Percentiles rank a stretch among this genome's conserved stretches.
These are phyloP conservation scores for Gerris buenoi DNA, from an alignment of 1,140 invertebrate genomes.

Conservation along the genomic window DNA sequence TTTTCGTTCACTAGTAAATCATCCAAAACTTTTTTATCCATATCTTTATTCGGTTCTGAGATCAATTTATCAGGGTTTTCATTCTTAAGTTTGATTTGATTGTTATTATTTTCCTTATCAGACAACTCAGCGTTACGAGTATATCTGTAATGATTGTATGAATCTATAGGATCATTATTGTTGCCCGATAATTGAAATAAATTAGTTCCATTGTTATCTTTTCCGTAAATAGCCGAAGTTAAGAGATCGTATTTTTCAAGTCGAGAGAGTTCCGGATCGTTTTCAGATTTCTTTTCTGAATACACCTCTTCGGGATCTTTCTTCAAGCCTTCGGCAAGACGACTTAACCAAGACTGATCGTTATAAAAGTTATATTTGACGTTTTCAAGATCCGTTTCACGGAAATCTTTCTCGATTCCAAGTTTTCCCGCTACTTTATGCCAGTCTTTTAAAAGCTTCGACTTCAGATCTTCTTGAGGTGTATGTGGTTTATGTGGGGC, in stretches of 20 bases:
- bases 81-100: neutral
- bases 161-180: neutral
- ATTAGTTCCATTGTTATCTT: neutral
- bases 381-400: neutral
- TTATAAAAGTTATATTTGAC: slow-evolving; percentile 1
- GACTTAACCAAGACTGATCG: neutral
- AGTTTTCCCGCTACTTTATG: neutral
- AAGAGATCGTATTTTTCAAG: neutral
- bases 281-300: neutral
- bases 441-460: neutral
- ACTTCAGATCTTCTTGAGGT: neutral
- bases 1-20: no score
- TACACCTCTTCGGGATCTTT: neutral
- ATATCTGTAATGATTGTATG: neutral
- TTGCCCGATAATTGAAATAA: neutral
- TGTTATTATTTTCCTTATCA: neutral
- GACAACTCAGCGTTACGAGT: neutral
- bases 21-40: neutral
- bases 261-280: neutral
- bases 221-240: neutral
- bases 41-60: neutral
- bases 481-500: neutral
- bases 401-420: neutral
- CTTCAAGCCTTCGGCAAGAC: neutral
- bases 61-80: neutral